These are phyloP conservation scores for Clanis bilineata DNA, from an alignment of 2,888 invertebrate genomes.

Conservation along the genomic window DNA sequence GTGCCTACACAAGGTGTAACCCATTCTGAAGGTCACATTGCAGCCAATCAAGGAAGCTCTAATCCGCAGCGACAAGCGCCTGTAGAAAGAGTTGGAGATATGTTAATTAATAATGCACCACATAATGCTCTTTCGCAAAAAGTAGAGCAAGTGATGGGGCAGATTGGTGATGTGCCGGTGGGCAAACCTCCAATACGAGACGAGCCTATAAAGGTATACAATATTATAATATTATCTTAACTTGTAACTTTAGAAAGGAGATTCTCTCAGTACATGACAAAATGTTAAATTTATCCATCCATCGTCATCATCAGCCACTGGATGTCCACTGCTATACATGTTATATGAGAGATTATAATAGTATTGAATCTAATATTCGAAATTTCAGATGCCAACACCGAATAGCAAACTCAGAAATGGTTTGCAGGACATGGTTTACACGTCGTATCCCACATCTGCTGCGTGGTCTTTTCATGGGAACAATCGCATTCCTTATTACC, in stretches of 20 bases:
- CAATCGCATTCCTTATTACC: conserved; percentile 27
- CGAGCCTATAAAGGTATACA: conserved; percentile 19
- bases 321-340: too few species aligned
- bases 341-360: too few species aligned
- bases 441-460: conserved; percentile 55
- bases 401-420: conserved; percentile 54
- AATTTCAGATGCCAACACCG: conserved; percentile 35
- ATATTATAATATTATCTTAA: too few species aligned
- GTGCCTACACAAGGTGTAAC: conserved; percentile 39
- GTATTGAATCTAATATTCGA: background rate
- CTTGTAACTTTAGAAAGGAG: too few species aligned
- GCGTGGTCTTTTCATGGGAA: conserved; percentile 71
- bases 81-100: conserved; percentile 66
- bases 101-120: conserved; percentile 42
- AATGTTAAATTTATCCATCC: too few species aligned
- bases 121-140: conserved; percentile 30
- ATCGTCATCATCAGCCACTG: too few species aligned
- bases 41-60: background rate
- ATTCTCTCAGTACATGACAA: background rate
- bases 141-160: conserved; percentile 35
- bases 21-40: conserved; percentile 56
- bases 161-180: conserved; percentile 51
- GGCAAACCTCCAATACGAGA: background rate
- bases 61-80: conserved; percentile 34
- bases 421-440: conserved; percentile 66